A percentile compares a stretch with the other conserved stretches of the same genome.
These are phyloP conservation scores for Grus americana DNA, from an alignment of 2,113 vertebrate genomes.

Conservation along the genomic window DNA sequence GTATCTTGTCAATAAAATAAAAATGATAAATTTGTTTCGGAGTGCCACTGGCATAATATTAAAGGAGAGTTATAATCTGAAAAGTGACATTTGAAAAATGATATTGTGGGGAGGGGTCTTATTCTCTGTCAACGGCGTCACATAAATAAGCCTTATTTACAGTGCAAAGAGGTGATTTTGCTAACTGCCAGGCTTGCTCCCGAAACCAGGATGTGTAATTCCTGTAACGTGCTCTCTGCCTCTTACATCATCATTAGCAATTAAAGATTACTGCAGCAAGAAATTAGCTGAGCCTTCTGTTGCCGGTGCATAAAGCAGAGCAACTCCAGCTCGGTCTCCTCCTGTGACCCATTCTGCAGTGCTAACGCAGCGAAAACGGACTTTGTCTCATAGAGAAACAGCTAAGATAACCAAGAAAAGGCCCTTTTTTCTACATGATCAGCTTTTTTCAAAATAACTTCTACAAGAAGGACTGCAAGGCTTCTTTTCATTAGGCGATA, in stretches of 20 bases:
- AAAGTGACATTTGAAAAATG: conserved; percentile 47
- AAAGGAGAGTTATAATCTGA: neutral
- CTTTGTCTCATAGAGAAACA: neutral
- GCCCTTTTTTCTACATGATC: neutral
- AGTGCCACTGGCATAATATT: neutral
- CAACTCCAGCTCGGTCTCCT: neutral
- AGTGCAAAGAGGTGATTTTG: neutral
- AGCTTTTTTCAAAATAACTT: neutral
- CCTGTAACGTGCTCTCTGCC: neutral
- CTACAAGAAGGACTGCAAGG: conserved; percentile 24
- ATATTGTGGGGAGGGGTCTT: neutral
- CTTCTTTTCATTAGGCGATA: conserved; percentile 17
- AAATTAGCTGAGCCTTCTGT: conserved; percentile 36
- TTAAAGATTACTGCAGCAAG: conserved; percentile 50
- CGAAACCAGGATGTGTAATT: neutral
- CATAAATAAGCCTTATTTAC: neutral
- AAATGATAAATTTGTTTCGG: conserved; percentile 41
- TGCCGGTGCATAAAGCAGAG: neutral
- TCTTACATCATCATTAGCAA: conserved; percentile 36
- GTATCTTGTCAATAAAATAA: conserved; percentile 63
- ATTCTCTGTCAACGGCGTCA: neutral
- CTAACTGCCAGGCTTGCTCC: neutral
- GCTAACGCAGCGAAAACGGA: neutral
- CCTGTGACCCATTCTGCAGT: neutral
- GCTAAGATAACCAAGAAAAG: neutral